A percentile compares a stretch with the other conserved stretches of the same genome.
Evolutionary conservation across 2,888 invertebrate species (phyloP).

Genomic region (Pelosia muscerda): DNA sequence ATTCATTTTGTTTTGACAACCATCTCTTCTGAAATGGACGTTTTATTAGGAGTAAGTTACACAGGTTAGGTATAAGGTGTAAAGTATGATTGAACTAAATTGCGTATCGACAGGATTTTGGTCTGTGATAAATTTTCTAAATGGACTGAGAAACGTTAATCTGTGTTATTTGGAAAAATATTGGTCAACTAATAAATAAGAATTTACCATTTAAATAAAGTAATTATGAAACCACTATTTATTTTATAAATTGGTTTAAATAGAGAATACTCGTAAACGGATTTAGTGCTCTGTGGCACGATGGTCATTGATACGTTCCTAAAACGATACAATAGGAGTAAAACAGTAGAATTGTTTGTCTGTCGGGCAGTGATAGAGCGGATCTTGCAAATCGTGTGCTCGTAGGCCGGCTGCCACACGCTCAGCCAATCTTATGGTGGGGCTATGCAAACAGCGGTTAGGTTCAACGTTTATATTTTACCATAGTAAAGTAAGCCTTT

Average conservation of each 20-base stretch:
- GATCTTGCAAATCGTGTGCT: conserved; percentile 77
- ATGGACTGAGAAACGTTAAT: no score
- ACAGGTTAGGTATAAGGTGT: no score
- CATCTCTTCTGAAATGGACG: conserved; percentile 22
- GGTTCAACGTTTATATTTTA: neutral
- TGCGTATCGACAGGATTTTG: no score
- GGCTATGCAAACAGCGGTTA: conserved; percentile 38
- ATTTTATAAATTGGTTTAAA: neutral
- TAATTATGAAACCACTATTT: no score
- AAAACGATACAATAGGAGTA: conserved; percentile 31
- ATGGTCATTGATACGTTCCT: conserved; percentile 24
- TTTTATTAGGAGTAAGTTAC: neutral
- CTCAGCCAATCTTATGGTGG: conserved; percentile 43
- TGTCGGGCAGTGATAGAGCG: conserved; percentile 75
- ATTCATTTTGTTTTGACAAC: conserved; percentile 26
- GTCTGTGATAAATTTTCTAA: no score
- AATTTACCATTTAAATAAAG: neutral
- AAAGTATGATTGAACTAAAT: no score
- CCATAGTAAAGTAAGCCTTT: neutral
- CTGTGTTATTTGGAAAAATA: neutral
- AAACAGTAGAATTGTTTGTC: conserved; percentile 66
- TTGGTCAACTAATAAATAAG: no score
- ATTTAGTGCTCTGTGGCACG: neutral
- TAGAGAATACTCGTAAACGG: neutral
- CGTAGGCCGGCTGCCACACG: conserved; percentile 59